phyloP scores from a whole-genome alignment of 2,797 vertebrate species.

The Selene dorsalis region DNA sequence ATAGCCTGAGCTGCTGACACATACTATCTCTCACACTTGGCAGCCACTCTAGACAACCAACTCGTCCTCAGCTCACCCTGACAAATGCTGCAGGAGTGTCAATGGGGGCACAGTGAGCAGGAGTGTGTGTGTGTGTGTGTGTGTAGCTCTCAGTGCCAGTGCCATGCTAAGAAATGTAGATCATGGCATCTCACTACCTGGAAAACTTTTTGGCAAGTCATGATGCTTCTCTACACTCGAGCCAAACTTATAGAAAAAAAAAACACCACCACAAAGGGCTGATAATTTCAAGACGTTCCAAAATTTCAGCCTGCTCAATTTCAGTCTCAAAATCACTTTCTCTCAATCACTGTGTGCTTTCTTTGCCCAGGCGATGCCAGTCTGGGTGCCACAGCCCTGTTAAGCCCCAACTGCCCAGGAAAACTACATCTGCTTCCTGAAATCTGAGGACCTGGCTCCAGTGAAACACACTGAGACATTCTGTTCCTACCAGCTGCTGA shows the following conservation, averaged over 20 bases:
- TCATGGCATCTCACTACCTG: constrained; percentile 38
- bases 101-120: constrained; percentile 46
- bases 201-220: constrained; percentile 40
- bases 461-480: constrained; percentile 78
- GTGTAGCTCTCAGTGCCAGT: constrained; percentile 14
- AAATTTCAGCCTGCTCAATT: constrained; percentile 9
- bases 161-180: constrained; percentile 45
- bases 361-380: constrained; percentile 25
- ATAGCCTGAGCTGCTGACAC: constrained; percentile 65
- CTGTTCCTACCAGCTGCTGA: constrained; percentile 81
- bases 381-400: constrained; percentile 32
- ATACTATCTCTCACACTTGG: constrained; percentile 70
- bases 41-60: constrained; percentile 62
- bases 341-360: constrained; percentile 23
- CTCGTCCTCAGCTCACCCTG: constrained; percentile 66
- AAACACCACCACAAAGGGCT: background rate
- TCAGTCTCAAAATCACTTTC: constrained; percentile 15
- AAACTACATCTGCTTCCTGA: constrained; percentile 78
- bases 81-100: constrained; percentile 69
- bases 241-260: constrained; percentile 10
- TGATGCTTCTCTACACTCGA: constrained; percentile 23
- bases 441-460: constrained; percentile 73
- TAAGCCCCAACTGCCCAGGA: constrained; percentile 46
- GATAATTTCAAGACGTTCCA: constrained; percentile 34
- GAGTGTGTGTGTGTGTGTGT: background rate